Evolutionary conservation across 2,888 invertebrate genomes (phyloP).

Genomic region (Luffia ferchaultella): DNA sequence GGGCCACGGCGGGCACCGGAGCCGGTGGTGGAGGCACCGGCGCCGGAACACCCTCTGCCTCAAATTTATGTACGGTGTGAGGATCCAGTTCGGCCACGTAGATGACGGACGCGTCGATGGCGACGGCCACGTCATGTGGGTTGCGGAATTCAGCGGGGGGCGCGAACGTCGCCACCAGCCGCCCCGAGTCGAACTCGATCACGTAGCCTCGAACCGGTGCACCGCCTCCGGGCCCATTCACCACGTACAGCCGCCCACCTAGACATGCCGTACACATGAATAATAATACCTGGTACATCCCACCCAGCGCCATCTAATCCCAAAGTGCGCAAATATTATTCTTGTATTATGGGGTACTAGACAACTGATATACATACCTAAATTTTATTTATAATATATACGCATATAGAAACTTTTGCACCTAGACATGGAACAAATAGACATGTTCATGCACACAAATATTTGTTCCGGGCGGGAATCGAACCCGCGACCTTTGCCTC

Average conservation of each 20-base stretch:
- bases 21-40: not conserved
- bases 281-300: too few species aligned
- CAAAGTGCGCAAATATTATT: too few species aligned
- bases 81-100: conserved; percentile 83
- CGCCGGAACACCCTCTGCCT: conserved; percentile 14
- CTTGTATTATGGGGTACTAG: too few species aligned
- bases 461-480: too few species aligned
- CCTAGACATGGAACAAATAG: too few species aligned
- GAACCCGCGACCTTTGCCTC: too few species aligned
- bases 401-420: too few species aligned
- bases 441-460: too few species aligned
- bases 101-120: conserved; percentile 69
- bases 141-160: conserved; percentile 64
- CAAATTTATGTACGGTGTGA: conserved; percentile 69
- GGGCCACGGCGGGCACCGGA: conserved; percentile 8
- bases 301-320: too few species aligned
- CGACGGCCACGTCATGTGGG: conserved; percentile 85
- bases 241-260: conserved; percentile 77
- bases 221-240: conserved; percentile 72
- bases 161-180: conserved; percentile 69
- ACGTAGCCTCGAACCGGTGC: conserved; percentile 74
- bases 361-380: too few species aligned
- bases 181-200: conserved; percentile 68
- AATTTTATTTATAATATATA: too few species aligned
- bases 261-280: too few species aligned